Evolutionary conservation across 2,888 invertebrate genomes (phyloP).

Genomic region (Eustalomyia histrio): DNA sequence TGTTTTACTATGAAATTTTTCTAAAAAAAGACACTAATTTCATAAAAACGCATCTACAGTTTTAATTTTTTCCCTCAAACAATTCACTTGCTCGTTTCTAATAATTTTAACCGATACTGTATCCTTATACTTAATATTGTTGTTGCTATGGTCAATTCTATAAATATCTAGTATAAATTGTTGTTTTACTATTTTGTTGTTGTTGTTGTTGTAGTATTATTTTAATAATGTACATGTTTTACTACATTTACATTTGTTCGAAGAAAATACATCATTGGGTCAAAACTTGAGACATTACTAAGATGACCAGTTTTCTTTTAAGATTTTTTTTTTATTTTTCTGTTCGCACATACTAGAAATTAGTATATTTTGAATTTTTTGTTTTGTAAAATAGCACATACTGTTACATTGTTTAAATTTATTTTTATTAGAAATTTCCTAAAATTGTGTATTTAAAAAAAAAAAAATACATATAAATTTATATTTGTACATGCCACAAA

Average conservation of each 20-base stretch:
- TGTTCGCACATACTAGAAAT: conserved; percentile 20
- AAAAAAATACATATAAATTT: neutral
- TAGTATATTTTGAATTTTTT: conserved; percentile 12
- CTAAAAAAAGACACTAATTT: no score
- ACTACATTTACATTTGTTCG: conserved; percentile 46
- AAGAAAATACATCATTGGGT: conserved; percentile 45
- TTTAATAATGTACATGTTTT: conserved; percentile 58
- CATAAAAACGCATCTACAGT: no score
- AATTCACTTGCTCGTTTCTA: no score
- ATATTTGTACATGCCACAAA: neutral
- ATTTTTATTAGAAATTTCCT: neutral
- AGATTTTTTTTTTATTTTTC: conserved; percentile 16
- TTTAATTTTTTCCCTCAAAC: no score
- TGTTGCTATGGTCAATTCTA: conserved; percentile 52
- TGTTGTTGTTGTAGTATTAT: conserved; percentile 16
- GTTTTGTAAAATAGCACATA: neutral
- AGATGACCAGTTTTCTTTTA: conserved; percentile 35
- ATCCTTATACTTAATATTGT: conserved; percentile 24
- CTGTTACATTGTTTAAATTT: conserved; percentile 34
- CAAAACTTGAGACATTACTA: conserved; percentile 57
- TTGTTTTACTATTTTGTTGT: conserved; percentile 17
- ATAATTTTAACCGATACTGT: neutral
- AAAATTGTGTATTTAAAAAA: conserved; percentile 2
- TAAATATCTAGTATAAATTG: conserved; percentile 45
- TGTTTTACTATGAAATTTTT: no score